Evolutionary conservation across 2,797 vertebrate genomes (phyloP).

Genomic region (Pseudopleuronectes americanus): DNA sequence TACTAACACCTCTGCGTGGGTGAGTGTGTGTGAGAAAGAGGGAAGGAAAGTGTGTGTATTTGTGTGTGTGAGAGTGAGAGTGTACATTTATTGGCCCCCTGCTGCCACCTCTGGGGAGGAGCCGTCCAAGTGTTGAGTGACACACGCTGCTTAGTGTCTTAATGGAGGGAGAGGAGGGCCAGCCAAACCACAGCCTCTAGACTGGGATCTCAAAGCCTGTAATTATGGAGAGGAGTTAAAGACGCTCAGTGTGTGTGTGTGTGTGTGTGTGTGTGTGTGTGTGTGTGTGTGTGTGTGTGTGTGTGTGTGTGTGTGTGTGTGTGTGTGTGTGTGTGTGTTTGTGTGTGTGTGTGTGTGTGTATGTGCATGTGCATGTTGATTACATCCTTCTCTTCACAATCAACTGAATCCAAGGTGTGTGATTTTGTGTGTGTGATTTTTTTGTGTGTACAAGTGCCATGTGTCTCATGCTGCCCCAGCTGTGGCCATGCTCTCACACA

Average conservation of each 20-base stretch:
- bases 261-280: slow-evolving; percentile 20
- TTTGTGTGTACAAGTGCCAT: slow-evolving; percentile 37
- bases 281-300: background rate
- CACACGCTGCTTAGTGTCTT: slow-evolving; percentile 80
- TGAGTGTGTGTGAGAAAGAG: slow-evolving; percentile 4
- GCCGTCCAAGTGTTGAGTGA: slow-evolving; percentile 75
- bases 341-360: slow-evolving; percentile 12
- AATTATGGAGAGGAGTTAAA: slow-evolving; percentile 77
- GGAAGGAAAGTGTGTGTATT: background rate
- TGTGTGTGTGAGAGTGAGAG: slow-evolving; percentile 37
- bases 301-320: slow-evolving; percentile 7
- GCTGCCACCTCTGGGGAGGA: slow-evolving; percentile 73
- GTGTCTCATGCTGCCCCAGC: slow-evolving; percentile 56
- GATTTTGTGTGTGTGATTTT: slow-evolving; percentile 28
- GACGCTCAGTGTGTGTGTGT: slow-evolving; percentile 41
- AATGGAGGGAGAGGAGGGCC: slow-evolving; percentile 76
- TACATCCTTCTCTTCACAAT: slow-evolving; percentile 23
- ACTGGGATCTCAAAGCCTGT: slow-evolving; percentile 75
- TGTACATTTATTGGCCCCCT: slow-evolving; percentile 70
- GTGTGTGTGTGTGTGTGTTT: slow-evolving; percentile 8
- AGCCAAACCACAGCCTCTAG: slow-evolving; percentile 82
- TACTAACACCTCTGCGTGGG: slow-evolving; percentile 57
- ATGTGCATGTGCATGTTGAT: slow-evolving; percentile 3
- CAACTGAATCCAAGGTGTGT: slow-evolving; percentile 28
- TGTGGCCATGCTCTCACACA: slow-evolving; percentile 41